These are phyloP conservation scores for Myotis planiceps DNA, from an alignment of 2,797 vertebrate species.

Conservation along the genomic window DNA sequence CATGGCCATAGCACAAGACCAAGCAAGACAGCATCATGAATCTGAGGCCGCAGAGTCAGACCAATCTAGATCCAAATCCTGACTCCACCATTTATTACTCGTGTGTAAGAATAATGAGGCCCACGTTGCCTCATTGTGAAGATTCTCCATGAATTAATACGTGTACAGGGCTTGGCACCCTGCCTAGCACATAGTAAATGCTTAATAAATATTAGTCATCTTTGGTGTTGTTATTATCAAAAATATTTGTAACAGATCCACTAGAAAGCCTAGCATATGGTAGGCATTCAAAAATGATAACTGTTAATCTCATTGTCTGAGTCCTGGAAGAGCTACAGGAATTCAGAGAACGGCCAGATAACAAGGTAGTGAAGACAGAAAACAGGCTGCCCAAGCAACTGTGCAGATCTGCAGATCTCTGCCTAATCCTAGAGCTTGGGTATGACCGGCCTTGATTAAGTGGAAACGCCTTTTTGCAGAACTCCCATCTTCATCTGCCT, in stretches of 20 bases:
- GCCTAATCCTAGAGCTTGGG: conserved; percentile 63
- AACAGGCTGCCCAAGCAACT: conserved; percentile 71
- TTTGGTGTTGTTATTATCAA: conserved; percentile 56
- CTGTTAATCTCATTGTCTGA: conserved; percentile 79
- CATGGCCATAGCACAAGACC: not conserved
- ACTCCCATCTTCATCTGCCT: conserved; percentile 66
- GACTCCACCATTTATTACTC: not conserved
- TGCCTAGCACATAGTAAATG: conserved; percentile 56
- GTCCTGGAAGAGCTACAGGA: conserved; percentile 77
- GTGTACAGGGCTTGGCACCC: not conserved
- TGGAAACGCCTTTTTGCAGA: conserved; percentile 66
- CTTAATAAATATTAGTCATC: conserved; percentile 71
- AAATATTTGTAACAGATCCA: conserved; percentile 68
- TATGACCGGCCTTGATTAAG: conserved; percentile 70
- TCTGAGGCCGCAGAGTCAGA: not conserved
- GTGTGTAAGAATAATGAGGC: conserved; percentile 42
- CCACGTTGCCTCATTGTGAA: not conserved
- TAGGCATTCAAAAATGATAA: conserved; percentile 74
- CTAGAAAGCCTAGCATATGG: conserved; percentile 73
- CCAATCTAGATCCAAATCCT: not conserved
- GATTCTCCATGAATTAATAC: conserved; percentile 11
- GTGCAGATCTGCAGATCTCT: conserved; percentile 62
- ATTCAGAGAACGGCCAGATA: conserved; percentile 76
- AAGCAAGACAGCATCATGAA: not conserved
- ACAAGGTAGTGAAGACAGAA: conserved; percentile 77